Conservation (phyloP, 2,797 vertebrate species). For the Onychomys torridus region DNA sequence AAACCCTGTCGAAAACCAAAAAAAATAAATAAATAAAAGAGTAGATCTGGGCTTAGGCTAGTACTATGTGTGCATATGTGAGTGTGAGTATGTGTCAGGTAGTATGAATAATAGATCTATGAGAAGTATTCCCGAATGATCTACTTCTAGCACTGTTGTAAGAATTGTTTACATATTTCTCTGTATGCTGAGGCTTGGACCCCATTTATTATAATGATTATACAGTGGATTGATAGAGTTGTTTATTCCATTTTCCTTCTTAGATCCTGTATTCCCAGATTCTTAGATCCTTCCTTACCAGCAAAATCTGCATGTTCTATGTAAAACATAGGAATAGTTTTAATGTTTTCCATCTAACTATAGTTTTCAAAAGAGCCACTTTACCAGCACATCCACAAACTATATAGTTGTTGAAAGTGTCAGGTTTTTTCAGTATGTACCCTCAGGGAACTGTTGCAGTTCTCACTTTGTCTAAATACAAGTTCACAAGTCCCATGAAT, state of each 20-base stretch:
- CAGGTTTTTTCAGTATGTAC: conserved; percentile 75
- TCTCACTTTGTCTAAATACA: conserved; percentile 83
- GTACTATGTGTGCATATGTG: not conserved
- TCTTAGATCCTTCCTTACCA: conserved; percentile 59
- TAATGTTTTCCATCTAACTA: conserved; percentile 9
- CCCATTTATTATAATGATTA: conserved; percentile 24
- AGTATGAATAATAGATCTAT: not conserved
- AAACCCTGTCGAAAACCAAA: too few relatives aligned
- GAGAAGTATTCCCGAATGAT: not conserved
- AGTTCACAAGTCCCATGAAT: conserved; percentile 79
- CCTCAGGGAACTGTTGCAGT: conserved; percentile 79
- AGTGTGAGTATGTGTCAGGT: not conserved
- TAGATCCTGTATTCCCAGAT: conserved; percentile 4
- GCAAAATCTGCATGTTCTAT: conserved; percentile 58
- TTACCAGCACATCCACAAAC: conserved; percentile 75
- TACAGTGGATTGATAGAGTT: not conserved
- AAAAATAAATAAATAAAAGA: too few relatives aligned
- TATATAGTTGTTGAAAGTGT: conserved; percentile 76
- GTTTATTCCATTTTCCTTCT: conserved; percentile 47
- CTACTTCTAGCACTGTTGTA: conserved; percentile 33
- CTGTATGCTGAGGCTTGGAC: not conserved
- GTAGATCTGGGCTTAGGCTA: not conserved
- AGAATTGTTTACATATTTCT: conserved; percentile 22
- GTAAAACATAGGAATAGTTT: conserved; percentile 52
- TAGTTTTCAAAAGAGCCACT: conserved; percentile 34